Evolutionary conservation across 2,888 invertebrate species (phyloP), one percentile per base, ranked within the genome.

Genomic region (Oegoconia quadripuncta): DNA sequence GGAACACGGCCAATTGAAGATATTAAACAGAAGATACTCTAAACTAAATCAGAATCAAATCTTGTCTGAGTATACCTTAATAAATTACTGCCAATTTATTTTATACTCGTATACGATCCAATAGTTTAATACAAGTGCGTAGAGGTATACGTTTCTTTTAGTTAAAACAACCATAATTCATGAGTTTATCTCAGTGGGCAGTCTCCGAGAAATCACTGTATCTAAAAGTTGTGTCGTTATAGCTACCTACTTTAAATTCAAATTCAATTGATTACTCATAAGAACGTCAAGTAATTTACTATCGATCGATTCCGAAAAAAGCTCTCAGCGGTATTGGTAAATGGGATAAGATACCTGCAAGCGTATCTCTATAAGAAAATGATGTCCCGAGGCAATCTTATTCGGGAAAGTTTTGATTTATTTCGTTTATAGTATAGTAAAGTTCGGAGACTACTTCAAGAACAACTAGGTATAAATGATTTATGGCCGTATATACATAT

Each of bases 1-100:
- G 60, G 59, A 48, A 51, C 46, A 49, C 56, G 52, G 55, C 49
- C 50, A 52, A 48, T 46, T 51, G n/a, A 46, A 47, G 32, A 61
- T 54, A 51, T 53, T 69, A 62, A 62, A 7, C 6, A 9, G 22
- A 22, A 22, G 9, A 22, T 22, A 9, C 2, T 22, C 7, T 5
- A 22, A 22, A 9, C 7, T 22, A 5, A 4, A 22, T 7, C 8
- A 47, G 54, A 53, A 50, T n/a, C n/a, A n/a, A n/a, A n/a, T n/a
- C n/a, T n/a, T n/a, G n/a, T n/a, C n/a, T n/a, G n/a, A n/a, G n/a
- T 48, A 53, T 58, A 48, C 11, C 6, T 13, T 27, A n/a, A n/a
- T n/a, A n/a, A n/a, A n/a, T n/a, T n/a, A n/a, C n/a, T n/a, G n/a
- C n/a, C n/a, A n/a, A n/a, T n/a, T n/a, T n/a, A n/a, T n/a, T n/a